phyloP scores from a whole-genome alignment of 2,113 vertebrate species.

The Entelurus aequoreus region DNA sequence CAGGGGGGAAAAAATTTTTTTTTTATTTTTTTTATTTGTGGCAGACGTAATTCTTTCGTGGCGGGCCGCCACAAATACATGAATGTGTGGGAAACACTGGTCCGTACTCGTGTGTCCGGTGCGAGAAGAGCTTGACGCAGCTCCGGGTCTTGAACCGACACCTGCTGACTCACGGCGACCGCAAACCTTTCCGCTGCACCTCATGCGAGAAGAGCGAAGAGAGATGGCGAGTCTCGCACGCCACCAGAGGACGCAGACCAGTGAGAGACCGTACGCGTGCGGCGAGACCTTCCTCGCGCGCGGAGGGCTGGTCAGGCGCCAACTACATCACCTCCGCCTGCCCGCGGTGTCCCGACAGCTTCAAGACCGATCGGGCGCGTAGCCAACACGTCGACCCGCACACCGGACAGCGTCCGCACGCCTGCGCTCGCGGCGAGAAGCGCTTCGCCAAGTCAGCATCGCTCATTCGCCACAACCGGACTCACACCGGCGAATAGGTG shows the following conservation, averaged over 20 bases:
- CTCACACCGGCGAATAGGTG: conserved; percentile 56
- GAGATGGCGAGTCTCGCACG: conserved; percentile 63
- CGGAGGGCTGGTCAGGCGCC: conserved; percentile 53
- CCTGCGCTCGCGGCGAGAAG: conserved; percentile 35
- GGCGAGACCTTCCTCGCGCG: conserved; percentile 53
- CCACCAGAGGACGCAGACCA: conserved; percentile 52
- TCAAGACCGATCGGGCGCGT: conserved; percentile 53
- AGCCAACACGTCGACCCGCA: conserved; percentile 51
- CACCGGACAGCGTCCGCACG: conserved; percentile 38
- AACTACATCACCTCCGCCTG: conserved; percentile 56
- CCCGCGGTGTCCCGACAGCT: conserved; percentile 52
- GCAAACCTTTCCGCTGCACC: conserved; percentile 52
- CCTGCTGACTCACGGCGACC: conserved; percentile 45
- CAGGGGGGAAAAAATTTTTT: too few species aligned
- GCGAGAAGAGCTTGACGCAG: conserved; percentile 58
- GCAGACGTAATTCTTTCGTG: too few species aligned
- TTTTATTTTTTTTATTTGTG: too few species aligned
- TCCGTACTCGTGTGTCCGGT: conserved; percentile 37
- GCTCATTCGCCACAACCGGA: conserved; percentile 52
- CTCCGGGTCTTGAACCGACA: conserved; percentile 56
- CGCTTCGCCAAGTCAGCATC: conserved; percentile 52
- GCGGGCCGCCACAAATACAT: too few species aligned
- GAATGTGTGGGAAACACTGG: too few species aligned
- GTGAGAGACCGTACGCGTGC: conserved; percentile 50
- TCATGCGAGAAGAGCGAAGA: conserved; percentile 56